Evolutionary conservation across 2,797 vertebrate species (phyloP).

Genomic region (Silurus lanzhouensis): DNA sequence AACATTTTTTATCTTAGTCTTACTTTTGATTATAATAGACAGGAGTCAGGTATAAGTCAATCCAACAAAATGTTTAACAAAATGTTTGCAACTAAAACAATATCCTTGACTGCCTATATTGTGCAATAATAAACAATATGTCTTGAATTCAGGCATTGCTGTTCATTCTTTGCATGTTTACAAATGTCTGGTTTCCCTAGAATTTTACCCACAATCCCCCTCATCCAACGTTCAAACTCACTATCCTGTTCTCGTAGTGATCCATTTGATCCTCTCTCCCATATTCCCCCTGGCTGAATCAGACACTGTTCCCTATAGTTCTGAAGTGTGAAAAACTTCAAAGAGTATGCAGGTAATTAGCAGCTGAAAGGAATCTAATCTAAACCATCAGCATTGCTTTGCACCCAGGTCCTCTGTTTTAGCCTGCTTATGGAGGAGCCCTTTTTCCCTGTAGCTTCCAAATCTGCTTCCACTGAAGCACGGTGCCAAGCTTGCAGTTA

Average conservation of each 20-base stretch:
- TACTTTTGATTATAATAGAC: not conserved
- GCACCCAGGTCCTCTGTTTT: constrained; percentile 80
- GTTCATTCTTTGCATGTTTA: not conserved
- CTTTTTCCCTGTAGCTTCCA: constrained; percentile 82
- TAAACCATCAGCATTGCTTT: constrained; percentile 82
- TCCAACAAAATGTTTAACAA: not conserved
- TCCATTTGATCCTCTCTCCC: constrained; percentile 80
- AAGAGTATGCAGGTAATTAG: constrained; percentile 89
- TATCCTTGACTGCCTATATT: not conserved
- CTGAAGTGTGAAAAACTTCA: constrained; percentile 86
- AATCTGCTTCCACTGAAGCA: constrained; percentile 90
- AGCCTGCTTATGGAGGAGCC: constrained; percentile 81
- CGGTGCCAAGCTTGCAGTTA: constrained; percentile 89
- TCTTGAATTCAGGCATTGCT: not conserved
- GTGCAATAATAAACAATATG: not conserved
- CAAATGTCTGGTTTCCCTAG: constrained; percentile 4
- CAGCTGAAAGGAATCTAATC: constrained; percentile 88
- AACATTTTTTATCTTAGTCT: not conserved
- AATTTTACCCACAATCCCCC: not conserved
- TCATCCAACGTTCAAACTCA: constrained; percentile 63
- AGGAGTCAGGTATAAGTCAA: not conserved
- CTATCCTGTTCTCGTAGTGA: constrained; percentile 61
- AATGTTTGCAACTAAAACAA: not conserved
- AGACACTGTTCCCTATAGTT: constrained; percentile 64
- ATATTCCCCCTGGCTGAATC: constrained; percentile 80